A percentile compares a stretch with the other conserved stretches of the same genome.
Evolutionary conservation across 2,113 vertebrate species (phyloP).

Genomic region (Cryptotis parvus): DNA sequence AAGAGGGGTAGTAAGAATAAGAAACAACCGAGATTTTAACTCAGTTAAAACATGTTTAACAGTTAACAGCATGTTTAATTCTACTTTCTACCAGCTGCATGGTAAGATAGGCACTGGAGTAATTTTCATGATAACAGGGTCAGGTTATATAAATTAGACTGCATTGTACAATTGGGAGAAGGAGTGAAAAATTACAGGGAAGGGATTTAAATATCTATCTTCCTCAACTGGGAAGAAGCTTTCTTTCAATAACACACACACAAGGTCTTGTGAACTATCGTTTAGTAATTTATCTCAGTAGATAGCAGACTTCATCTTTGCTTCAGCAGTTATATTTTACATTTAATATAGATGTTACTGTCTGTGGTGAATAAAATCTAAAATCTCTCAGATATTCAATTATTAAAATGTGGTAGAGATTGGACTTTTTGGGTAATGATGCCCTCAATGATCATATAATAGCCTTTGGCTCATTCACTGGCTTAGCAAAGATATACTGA

Average conservation of each 20-base stretch:
- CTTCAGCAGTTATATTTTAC: background rate
- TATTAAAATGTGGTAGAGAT: background rate
- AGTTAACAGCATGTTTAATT: background rate
- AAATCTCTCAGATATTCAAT: background rate
- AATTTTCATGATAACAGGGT: background rate
- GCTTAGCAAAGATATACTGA: background rate
- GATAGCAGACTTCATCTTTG: background rate
- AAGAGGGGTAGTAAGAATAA: background rate
- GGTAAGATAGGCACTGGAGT: background rate
- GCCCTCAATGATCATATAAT: background rate
- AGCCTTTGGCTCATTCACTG: background rate
- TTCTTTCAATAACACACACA: background rate
- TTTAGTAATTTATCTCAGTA: background rate
- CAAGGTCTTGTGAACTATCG: background rate
- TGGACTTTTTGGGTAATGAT: background rate
- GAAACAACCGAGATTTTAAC: constrained; percentile 9
- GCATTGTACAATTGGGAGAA: background rate
- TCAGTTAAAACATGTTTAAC: too few relatives aligned
- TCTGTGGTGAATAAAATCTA: background rate
- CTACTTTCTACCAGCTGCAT: background rate
- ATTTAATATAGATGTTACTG: background rate
- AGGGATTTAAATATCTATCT: background rate
- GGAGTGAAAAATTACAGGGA: background rate
- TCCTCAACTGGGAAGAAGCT: background rate
- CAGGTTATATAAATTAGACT: background rate